Base-by-base conservation (phyloP, 2,888 invertebrate species). In the Netelia melanura region DNA sequence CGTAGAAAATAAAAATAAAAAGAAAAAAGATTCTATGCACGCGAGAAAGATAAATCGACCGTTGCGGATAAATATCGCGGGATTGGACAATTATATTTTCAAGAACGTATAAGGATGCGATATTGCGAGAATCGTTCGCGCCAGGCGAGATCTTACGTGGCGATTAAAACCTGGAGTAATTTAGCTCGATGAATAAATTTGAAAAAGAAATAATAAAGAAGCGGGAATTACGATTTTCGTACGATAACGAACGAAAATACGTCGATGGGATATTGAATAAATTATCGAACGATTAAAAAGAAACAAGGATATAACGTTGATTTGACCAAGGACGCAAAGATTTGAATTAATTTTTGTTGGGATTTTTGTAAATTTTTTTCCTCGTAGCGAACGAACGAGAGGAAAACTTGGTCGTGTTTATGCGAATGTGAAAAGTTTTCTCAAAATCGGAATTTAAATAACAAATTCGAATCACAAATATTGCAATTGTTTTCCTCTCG, bases 51-150 rank as follows among this genome's bases (percentile, higher is more conserved):
- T 58, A 25, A 54, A 72, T 81, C 10, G 61, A 62, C 3, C 48
- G 44, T 9, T 43, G 72, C 17, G 68, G 30, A 54, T 48, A 52
- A 74, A 75, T 14, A 17, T 25, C 68, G 11, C 56, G 44, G 21
- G 58, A 30, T 30, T 67, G 68, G 61, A 77, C 58, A 68, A 68
- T 76, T 38, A 56, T 65, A 75, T 52, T 52, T 61, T 52, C n/a
- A 54, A 54, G 25, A 75, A 54, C 64, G 38, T 54, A 10, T 38
- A 65, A 43, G 44, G 9, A 65, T 65, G 10, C 30, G n/a, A 43
- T 6, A 17, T 65, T 21, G 44, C 65, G 44, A 65, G 21, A 65
- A 65, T 65, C 11, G 44, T 44, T 65, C 14, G 43, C 65, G 25
- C 10, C 25, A 6, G 54, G 1, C n/a, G 23, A 67, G 44, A 54